Conservation (phyloP, 2,113 vertebrate species). For the Capricornis sumatraensis region DNA sequence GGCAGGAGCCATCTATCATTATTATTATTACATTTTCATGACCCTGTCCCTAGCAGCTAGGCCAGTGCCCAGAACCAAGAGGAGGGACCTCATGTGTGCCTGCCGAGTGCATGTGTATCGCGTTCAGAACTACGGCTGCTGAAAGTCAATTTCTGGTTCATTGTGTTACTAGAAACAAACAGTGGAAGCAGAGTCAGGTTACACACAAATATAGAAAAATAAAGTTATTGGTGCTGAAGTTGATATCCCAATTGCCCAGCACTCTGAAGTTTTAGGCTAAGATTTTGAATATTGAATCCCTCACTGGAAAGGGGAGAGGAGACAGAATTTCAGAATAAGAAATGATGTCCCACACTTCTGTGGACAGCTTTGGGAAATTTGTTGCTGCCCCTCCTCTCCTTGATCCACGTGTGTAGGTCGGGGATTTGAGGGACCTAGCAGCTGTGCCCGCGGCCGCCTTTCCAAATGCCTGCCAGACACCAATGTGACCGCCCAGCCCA, state of each 20-base stretch:
- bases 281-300: neutral
- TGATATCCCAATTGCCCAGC: neutral
- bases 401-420: neutral
- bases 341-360: neutral
- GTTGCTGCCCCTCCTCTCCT: neutral
- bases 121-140: neutral
- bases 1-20: neutral
- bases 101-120: no score
- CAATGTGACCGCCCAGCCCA: rapidly evolving
- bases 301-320: neutral
- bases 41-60: no score
- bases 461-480: neutral
- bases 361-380: no score
- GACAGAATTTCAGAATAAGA: neutral
- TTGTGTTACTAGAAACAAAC: conserved; percentile 53
- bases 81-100: neutral
- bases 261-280: neutral
- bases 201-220: neutral
- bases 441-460: rapidly evolving
- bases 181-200: neutral
- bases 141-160: conserved; percentile 50
- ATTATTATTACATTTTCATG: neutral
- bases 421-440: neutral
- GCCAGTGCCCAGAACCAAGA: neutral
- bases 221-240: neutral